Evolutionary conservation across 2,888 invertebrate genomes (phyloP).

Genomic region (Embidobia sp.): DNA sequence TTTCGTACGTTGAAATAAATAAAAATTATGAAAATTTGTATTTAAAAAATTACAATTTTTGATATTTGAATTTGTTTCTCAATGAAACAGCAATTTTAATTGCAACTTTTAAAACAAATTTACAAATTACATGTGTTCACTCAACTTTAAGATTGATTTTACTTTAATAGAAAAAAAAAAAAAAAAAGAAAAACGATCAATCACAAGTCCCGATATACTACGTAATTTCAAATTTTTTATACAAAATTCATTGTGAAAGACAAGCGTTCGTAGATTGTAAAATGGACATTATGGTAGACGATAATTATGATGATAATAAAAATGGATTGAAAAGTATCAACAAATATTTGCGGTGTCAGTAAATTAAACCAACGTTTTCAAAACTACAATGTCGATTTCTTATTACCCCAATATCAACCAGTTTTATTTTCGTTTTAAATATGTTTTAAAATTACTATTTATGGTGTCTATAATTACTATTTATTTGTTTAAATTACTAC

Average conservation of each 20-base stretch:
- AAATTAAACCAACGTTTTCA: constrained; percentile 40
- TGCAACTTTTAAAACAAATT: no score
- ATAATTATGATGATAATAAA: constrained; percentile 3
- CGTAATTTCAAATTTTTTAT: constrained; percentile 43
- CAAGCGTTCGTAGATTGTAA: constrained; percentile 33
- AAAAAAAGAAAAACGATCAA: constrained; percentile 37
- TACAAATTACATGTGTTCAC: not conserved
- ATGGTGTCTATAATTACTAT: no score
- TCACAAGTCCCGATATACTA: constrained; percentile 45
- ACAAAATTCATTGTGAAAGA: constrained; percentile 21
- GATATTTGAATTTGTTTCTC: no score
- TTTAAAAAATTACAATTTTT: no score
- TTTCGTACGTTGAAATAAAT: no score
- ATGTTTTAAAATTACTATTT: no score
- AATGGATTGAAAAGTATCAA: constrained; percentile 14
- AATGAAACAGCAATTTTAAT: no score
- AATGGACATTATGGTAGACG: constrained; percentile 30
- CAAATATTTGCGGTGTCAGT: constrained; percentile 20
- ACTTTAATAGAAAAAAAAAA: not conserved
- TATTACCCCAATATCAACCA: no score
- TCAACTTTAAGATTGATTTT: not conserved
- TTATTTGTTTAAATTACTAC: no score
- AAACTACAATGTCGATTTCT: no score
- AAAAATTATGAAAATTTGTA: no score
- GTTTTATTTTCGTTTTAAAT: no score